Percentiles rank a stretch among this genome's conserved stretches.
These are phyloP conservation scores for Erannis defoliaria DNA, from an alignment of 2,888 invertebrate species.

Conservation along the genomic window DNA sequence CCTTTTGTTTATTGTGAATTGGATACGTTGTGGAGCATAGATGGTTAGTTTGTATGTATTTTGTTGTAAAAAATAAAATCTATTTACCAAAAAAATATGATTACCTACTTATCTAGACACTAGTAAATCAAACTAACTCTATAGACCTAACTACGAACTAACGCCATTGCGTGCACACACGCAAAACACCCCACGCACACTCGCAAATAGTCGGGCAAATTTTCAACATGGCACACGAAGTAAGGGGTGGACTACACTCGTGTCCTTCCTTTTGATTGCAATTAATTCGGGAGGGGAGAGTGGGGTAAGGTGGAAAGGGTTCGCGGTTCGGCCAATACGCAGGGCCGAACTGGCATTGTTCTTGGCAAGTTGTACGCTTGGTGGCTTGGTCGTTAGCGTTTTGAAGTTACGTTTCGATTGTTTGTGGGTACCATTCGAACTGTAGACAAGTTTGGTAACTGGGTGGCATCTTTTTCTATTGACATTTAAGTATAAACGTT, in stretches of 20 bases:
- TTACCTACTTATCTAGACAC: not conserved
- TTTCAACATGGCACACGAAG: slow-evolving; percentile 82
- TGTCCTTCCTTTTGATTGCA: slow-evolving; percentile 87
- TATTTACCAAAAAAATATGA: too few species aligned
- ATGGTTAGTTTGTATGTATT: too few species aligned
- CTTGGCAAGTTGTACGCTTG: slow-evolving; percentile 62
- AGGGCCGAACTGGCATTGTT: slow-evolving; percentile 80
- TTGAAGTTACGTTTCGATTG: slow-evolving; percentile 60
- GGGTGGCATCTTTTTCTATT: slow-evolving; percentile 4
- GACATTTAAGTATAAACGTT: not conserved
- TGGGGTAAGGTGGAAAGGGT: slow-evolving; percentile 62
- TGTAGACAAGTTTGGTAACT: slow-evolving; percentile 46
- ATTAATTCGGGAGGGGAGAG: slow-evolving; percentile 77
- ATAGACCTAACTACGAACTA: slow-evolving; percentile 33
- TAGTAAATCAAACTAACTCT: slow-evolving; percentile 25
- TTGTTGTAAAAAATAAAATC: too few species aligned
- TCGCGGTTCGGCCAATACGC: slow-evolving; percentile 79
- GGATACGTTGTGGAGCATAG: too few species aligned
- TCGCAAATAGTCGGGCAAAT: slow-evolving; percentile 64
- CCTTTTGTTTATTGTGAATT: too few species aligned
- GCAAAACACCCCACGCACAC: slow-evolving; percentile 55
- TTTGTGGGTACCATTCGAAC: slow-evolving; percentile 45
- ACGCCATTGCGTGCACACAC: slow-evolving; percentile 56
- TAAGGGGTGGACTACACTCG: slow-evolving; percentile 84
- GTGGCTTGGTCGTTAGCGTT: slow-evolving; percentile 65